Conservation (phyloP, 1,140 invertebrate genomes). For the Ganaspis sp. region DNA sequence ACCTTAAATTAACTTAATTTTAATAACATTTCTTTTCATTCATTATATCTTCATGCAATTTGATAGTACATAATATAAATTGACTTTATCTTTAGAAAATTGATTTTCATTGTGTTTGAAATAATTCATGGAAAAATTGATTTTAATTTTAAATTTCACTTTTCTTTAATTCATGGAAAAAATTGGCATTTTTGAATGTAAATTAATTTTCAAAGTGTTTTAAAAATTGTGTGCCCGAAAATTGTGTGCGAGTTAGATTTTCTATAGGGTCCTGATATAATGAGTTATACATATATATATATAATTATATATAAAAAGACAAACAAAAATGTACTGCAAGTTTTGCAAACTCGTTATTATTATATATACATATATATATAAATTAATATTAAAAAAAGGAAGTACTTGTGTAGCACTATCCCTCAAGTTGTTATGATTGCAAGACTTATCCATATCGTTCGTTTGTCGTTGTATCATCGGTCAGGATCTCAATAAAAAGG, state of each 20-base stretch:
- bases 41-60: too few species aligned
- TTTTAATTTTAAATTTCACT: too few species aligned
- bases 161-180: too few species aligned
- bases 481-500: slow-evolving; percentile 56
- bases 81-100: too few species aligned
- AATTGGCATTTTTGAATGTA: too few species aligned
- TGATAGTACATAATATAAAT: too few species aligned
- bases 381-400: slow-evolving; percentile 45
- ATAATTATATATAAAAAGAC: slow-evolving; percentile 35
- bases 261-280: slow-evolving; percentile 25
- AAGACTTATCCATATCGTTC: slow-evolving; percentile 66
- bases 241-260: slow-evolving; percentile 1
- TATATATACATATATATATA: slow-evolving; percentile 44
- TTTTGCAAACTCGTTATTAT: slow-evolving; percentile 46
- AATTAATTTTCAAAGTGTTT: neutral
- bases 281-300: slow-evolving; percentile 39
- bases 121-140: too few species aligned
- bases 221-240: neutral
- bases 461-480: slow-evolving; percentile 64
- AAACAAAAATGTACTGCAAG: slow-evolving; percentile 44
- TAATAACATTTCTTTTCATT: too few species aligned
- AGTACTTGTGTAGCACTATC: slow-evolving; percentile 52
- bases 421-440: slow-evolving; percentile 61
- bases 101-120: too few species aligned
- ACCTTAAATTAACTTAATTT: too few species aligned